A percentile compares a stretch with the other conserved stretches of the same genome.
phyloP scores from a whole-genome alignment of 2,113 vertebrate genomes.

The Chlamydotis undulata region DNA sequence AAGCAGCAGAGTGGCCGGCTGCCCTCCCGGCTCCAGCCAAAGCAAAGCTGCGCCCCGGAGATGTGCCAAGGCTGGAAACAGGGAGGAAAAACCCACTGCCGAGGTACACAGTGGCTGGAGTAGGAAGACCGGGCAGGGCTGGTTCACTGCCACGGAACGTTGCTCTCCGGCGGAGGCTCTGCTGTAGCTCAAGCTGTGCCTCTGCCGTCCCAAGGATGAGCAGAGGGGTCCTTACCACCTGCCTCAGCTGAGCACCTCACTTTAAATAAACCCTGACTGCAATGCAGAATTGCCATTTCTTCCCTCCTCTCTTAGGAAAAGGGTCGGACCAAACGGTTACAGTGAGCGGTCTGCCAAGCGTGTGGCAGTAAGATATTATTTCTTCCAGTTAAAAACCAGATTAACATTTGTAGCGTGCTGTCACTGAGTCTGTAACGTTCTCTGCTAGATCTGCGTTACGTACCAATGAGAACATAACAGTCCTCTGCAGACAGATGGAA shows the following conservation, averaged over 20 bases:
- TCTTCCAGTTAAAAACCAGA: constrained; percentile 22
- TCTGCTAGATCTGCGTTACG: not conserved
- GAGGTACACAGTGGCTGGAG: too few relatives aligned
- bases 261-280: not conserved
- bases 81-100: too few relatives aligned
- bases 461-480: not conserved
- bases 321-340: not conserved
- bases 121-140: too few relatives aligned
- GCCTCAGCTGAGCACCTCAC: not conserved
- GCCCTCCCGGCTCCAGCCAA: too few relatives aligned
- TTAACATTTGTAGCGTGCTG: constrained; percentile 4
- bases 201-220: too few relatives aligned
- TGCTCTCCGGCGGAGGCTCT: too few relatives aligned
- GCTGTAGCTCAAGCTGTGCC: too few relatives aligned
- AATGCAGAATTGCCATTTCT: not conserved
- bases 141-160: too few relatives aligned
- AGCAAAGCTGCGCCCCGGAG: too few relatives aligned
- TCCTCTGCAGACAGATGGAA: constrained; percentile 14
- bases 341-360: not conserved
- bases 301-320: not conserved
- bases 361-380: not conserved
- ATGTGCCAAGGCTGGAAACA: too few relatives aligned
- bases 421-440: not conserved
- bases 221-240: rapidly evolving
- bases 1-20: too few relatives aligned